Percentiles rank a stretch among this genome's conserved stretches.
These are phyloP conservation scores for Lasioglossum marginatum DNA, from an alignment of 2,888 invertebrate genomes.

Conservation along the genomic window DNA sequence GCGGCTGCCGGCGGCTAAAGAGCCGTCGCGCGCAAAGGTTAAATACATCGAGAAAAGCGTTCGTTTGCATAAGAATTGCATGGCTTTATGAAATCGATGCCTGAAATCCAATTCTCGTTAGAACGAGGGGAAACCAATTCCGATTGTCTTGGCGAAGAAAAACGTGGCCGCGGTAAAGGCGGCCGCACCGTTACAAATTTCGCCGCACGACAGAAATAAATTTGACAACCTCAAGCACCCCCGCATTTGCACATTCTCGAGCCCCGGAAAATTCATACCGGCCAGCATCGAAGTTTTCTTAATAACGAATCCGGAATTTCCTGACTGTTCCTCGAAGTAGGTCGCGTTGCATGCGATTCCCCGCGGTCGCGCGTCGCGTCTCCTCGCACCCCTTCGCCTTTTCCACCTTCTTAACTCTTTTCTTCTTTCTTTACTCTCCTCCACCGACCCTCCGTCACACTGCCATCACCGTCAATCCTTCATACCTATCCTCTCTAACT, in stretches of 20 bases:
- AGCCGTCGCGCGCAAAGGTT: background rate
- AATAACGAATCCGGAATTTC: slow-evolving; percentile 68
- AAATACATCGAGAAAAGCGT: background rate
- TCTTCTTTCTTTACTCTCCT: background rate
- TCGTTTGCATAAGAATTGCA: slow-evolving; percentile 5
- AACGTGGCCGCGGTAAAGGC: background rate
- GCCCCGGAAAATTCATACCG: slow-evolving; percentile 58
- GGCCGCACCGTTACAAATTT: background rate
- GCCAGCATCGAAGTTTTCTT: slow-evolving; percentile 64
- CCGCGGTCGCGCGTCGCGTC: slow-evolving; percentile 27
- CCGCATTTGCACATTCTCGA: slow-evolving; percentile 30
- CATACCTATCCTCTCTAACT: slow-evolving; percentile 12
- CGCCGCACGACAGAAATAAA: slow-evolving; percentile 31
- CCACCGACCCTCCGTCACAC: background rate
- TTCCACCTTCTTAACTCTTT: slow-evolving; percentile 15
- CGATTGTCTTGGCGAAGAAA: background rate
- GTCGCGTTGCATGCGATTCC: slow-evolving; percentile 58
- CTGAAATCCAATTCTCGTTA: slow-evolving; percentile 2
- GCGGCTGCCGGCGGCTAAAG: background rate
- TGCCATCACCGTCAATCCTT: slow-evolving; percentile 20
- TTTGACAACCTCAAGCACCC: slow-evolving; percentile 1
- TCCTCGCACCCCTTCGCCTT: slow-evolving; percentile 6
- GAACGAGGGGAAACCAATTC: background rate
- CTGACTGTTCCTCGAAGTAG: slow-evolving; percentile 62
- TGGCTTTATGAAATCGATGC: background rate